Percentiles rank a stretch among this genome's conserved stretches.
Conservation (phyloP, 2,888 invertebrate species). For the Anticlea derivata region DNA sequence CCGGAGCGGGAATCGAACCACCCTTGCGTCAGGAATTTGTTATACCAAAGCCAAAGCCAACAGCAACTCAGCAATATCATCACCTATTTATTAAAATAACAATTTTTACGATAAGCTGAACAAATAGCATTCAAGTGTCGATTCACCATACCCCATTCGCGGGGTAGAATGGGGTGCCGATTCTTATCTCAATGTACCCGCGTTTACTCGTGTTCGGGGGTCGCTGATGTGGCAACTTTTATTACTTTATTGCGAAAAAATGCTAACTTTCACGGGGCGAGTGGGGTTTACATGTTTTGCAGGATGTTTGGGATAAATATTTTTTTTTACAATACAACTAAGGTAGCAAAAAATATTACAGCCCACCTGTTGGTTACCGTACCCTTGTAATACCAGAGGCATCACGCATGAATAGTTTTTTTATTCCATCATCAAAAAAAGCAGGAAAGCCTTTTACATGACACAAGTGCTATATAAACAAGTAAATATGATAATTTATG, state of each 20-base stretch:
- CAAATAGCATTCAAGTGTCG: conserved; percentile 43
- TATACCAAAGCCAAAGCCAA: conserved; percentile 5
- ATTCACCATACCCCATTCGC: conserved; percentile 17
- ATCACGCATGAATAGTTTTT: too few species aligned
- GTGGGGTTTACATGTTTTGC: conserved; percentile 41
- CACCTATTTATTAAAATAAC: conserved; percentile 26
- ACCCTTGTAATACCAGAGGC: too few species aligned
- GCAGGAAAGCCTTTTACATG: too few species aligned
- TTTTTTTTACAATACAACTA: neutral
- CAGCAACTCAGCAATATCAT: conserved; percentile 18
- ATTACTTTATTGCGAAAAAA: conserved; percentile 80
- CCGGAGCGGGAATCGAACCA: too few species aligned
- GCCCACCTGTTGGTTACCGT: too few species aligned
- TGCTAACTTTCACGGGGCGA: conserved; percentile 61
- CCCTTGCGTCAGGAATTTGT: too few species aligned
- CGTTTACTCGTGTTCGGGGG: conserved; percentile 52
- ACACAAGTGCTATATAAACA: too few species aligned
- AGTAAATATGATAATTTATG: too few species aligned
- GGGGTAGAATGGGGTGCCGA: conserved; percentile 37
- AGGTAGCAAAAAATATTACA: too few species aligned
- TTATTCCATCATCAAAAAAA: too few species aligned
- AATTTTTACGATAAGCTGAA: conserved; percentile 28
- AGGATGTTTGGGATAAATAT: neutral
- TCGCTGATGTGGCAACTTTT: conserved; percentile 71
- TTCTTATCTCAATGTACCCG: conserved; percentile 54